Evolutionary conservation across 2,888 invertebrate species (phyloP).

Genomic region (Patella pellucida): DNA sequence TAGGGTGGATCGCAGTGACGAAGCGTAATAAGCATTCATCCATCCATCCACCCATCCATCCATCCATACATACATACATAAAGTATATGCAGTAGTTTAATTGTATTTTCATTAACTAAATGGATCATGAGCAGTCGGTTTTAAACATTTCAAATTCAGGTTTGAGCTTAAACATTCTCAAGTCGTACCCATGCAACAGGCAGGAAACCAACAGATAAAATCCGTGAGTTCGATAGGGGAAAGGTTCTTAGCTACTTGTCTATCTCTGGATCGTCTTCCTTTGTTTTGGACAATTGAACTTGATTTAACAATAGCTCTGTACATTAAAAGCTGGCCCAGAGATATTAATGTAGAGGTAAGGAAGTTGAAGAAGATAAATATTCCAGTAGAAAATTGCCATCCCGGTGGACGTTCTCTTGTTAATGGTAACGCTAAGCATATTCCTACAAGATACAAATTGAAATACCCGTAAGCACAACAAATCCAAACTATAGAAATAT

Average conservation of each 20-base stretch:
- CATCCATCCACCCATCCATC: too few relatives aligned
- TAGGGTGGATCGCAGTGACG: too few relatives aligned
- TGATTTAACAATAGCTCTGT: conserved; percentile 40
- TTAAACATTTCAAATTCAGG: too few relatives aligned
- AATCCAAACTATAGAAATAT: not conserved
- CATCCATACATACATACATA: too few relatives aligned
- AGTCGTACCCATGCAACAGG: conserved; percentile 28
- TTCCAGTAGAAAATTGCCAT: conserved; percentile 66
- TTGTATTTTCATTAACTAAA: too few relatives aligned
- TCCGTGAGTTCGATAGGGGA: conserved; percentile 58
- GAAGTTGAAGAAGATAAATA: conserved; percentile 65
- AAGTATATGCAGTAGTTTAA: too few relatives aligned
- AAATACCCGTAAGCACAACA: too few relatives aligned
- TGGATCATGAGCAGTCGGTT: too few relatives aligned
- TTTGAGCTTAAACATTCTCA: conserved; percentile 13
- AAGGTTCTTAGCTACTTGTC: conserved; percentile 58
- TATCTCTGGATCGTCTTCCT: conserved; percentile 41
- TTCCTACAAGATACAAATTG: conserved; percentile 38
- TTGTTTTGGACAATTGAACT: conserved; percentile 14
- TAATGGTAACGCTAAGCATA: conserved; percentile 67
- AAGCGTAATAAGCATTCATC: too few relatives aligned
- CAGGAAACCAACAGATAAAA: conserved; percentile 62
- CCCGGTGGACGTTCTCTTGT: conserved; percentile 63
- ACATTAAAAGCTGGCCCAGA: conserved; percentile 63
- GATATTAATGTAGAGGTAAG: conserved; percentile 61